phyloP scores from a whole-genome alignment of 2,113 vertebrate genomes.

The Equus przewalskii region DNA sequence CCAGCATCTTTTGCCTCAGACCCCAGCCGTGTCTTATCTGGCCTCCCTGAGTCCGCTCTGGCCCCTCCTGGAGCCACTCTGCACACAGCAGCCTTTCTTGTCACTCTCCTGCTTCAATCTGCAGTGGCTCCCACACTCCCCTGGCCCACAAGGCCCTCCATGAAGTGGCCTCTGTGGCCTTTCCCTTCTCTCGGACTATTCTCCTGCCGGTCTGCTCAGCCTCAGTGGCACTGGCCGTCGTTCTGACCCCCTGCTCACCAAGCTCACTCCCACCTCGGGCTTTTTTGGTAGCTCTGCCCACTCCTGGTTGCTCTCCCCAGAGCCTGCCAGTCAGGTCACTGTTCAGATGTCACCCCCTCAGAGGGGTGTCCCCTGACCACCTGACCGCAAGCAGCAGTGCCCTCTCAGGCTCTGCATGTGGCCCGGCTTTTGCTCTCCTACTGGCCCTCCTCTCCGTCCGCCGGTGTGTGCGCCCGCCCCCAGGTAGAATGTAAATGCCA shows the following conservation, averaged over 20 bases:
- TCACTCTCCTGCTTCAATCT: background rate
- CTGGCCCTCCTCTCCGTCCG: background rate
- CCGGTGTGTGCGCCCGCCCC: accelerated
- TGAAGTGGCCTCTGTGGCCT: background rate
- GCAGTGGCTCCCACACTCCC: background rate
- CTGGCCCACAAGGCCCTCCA: background rate
- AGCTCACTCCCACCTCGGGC: background rate
- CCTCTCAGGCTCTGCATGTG: background rate
- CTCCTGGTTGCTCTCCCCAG: accelerated
- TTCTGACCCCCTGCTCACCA: background rate
- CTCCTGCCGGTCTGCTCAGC: background rate
- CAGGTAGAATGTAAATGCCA: background rate
- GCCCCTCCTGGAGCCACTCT: background rate
- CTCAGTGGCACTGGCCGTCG: background rate
- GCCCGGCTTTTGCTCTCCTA: background rate
- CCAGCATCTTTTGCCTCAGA: background rate
- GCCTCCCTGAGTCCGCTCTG: background rate
- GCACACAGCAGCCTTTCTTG: too few relatives aligned
- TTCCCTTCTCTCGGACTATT: background rate
- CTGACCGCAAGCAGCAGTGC: background rate
- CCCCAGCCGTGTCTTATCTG: background rate
- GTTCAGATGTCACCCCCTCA: background rate
- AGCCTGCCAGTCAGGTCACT: background rate
- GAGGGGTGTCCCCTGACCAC: background rate
- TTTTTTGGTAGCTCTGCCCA: background rate